Percentiles rank a stretch among this genome's conserved stretches.
Conservation (phyloP, 2,888 invertebrate genomes). For the Drosophila barbarae region DNA sequence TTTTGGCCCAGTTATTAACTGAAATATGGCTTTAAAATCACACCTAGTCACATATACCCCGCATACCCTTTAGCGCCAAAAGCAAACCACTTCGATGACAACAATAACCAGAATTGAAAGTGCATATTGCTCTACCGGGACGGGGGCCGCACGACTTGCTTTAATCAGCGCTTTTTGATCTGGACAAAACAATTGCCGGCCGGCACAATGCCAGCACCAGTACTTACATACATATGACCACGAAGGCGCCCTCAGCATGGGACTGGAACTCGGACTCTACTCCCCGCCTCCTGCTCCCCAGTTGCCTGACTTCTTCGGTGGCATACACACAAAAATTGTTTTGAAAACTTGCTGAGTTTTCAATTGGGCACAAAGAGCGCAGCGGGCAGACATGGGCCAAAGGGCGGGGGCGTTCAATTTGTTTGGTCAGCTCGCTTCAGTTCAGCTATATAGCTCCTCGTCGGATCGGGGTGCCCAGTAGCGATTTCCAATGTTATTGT, state of each 20-base stretch:
- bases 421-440: constrained; percentile 58
- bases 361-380: constrained; percentile 56
- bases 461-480: constrained; percentile 21
- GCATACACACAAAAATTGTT: constrained; percentile 45
- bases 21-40: too few species aligned
- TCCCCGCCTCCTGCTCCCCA: not conserved
- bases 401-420: constrained; percentile 48
- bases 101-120: constrained; percentile 48
- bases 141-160: constrained; percentile 46
- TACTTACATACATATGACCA: constrained; percentile 15
- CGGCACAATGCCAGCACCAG: constrained; percentile 46
- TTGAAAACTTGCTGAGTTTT: constrained; percentile 71
- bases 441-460: constrained; percentile 1
- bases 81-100: constrained; percentile 49
- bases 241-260: constrained; percentile 29
- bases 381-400: constrained; percentile 9
- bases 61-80: constrained; percentile 25
- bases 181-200: constrained; percentile 69
- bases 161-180: constrained; percentile 67
- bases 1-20: not conserved
- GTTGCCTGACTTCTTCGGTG: constrained; percentile 13
- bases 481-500: constrained; percentile 19
- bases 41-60: not conserved
- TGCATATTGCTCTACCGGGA: constrained; percentile 53
- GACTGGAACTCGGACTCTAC: not conserved